These are phyloP conservation scores for Herminia tarsipennalis DNA, from an alignment of 2,888 invertebrate species.

Conservation along the genomic window DNA sequence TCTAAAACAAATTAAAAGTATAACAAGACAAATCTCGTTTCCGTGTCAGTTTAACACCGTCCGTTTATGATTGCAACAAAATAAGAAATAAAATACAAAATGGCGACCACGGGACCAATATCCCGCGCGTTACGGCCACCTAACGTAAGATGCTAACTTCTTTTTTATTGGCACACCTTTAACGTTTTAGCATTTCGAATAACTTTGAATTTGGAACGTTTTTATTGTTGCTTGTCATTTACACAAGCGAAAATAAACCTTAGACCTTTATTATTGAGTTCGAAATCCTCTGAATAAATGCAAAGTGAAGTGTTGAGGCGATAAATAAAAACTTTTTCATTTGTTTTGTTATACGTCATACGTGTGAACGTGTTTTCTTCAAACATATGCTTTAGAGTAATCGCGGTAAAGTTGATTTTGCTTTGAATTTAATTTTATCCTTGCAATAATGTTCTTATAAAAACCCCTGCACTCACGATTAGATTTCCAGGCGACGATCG, in stretches of 20 bases:
- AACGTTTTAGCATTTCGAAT: conserved; percentile 76
- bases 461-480: conserved; percentile 5
- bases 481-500: neutral
- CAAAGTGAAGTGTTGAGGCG: conserved; percentile 58
- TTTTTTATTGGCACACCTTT: conserved; percentile 83
- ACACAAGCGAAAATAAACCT: conserved; percentile 35
- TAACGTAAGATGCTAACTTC: conserved; percentile 81
- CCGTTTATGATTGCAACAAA: conserved; percentile 45
- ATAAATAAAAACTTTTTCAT: conserved; percentile 79
- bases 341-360: conserved; percentile 49
- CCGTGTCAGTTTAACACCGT: conserved; percentile 27
- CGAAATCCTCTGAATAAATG: conserved; percentile 17
- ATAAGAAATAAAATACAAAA: conserved; percentile 43
- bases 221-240: conserved; percentile 62
- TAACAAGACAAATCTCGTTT: conserved; percentile 28
- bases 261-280: conserved; percentile 9
- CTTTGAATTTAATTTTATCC: conserved; percentile 7
- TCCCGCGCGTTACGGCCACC: conserved; percentile 69
- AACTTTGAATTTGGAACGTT: conserved; percentile 80
- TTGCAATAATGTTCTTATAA: conserved; percentile 42
- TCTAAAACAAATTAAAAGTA: conserved; percentile 3
- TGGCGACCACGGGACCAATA: conserved; percentile 57
- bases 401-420: conserved; percentile 35
- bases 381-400: conserved; percentile 28
- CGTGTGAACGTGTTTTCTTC: conserved; percentile 20